Evolutionary conservation across 2,888 invertebrate genomes (phyloP), one percentile per base, ranked within the genome.

Genomic region (Stenichneumon culpator): DNA sequence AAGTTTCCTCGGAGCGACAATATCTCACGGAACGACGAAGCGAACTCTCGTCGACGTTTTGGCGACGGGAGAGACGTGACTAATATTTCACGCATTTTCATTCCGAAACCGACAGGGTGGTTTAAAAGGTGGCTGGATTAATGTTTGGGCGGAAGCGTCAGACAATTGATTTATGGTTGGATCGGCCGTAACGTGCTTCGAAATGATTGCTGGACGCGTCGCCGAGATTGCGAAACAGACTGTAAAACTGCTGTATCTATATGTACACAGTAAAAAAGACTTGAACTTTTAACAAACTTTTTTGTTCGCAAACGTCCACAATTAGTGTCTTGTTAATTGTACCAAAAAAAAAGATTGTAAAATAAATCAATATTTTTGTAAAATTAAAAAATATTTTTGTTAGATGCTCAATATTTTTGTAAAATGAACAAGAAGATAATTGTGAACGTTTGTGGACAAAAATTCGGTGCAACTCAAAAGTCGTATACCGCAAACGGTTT

Each of bases 151-250:
- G 54, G 22, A 32, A 14, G 36, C 25, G n/a, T 16, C 36, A 22
- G 52, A 19, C 16, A 22, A 16, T 54, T 57, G 57, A 73, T 73
- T 60, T 44, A 73, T 73, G 7, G 28, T 22, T 44, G 25, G 44
- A 60, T 73, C 44, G 73, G 16, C 44, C 54, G 22, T 52, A 28
- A 70, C 54, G 50, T 54, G 57, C 57, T 28, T 36, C 19, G 14
- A 72, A 72, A 72, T 72, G 52, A 57, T 72, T 54, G 36, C 36
- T 28, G 32, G 70, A 32, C 39, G 39, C 50, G 16, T 72, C 22
- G 54, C 5, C 54, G 32, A 3, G 16, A 5, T 11, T 39, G 11
- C 57, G 36, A 36, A 11, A 22, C 7, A 3, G 16, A 5, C 19
- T 39, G 11, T 72, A 39, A 36, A 11, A 22, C 7, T 14, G 3